Base-by-base conservation (phyloP, 2,888 invertebrate genomes). In the Emmelina monodactyla region DNA sequence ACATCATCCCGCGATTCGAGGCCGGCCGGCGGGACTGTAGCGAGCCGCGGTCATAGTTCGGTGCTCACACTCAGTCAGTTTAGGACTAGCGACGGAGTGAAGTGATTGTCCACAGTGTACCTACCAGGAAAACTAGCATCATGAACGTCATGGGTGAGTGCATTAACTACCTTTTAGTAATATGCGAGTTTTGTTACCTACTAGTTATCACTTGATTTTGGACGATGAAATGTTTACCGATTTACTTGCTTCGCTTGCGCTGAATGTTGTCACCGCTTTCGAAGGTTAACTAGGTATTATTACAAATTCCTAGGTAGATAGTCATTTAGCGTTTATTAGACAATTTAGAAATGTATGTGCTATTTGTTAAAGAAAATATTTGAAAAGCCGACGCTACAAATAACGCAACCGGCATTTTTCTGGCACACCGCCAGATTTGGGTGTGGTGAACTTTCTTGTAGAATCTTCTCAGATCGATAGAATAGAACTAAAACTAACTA, bases 101-200 rank as follows among this genome's bases (percentile, higher is more conserved):
- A 46, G 55, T 46, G 46, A 62, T 64, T 61, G 52, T 40, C 7
- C 29, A 38, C 33, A 37, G 36, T 46, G 43, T 41, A 39, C 35
- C 22, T 38, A 42, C 50, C 53, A 56, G 54, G 53, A 45, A 42
- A 49, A 55, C 34, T 54, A 69, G 47, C 62, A 78, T 78, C 76
- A 56, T 75, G 45, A 72, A 76, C 58, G 47, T 73, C 44, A 58
- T 78, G 58, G 78, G 78, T 78, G 46, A 73, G 76, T 68, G 40
- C 33, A 35, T 36, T n/a, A 37, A 37, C 31, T 25, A 41, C n/a
- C n/a, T n/a, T n/a, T n/a, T n/a, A n/a, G n/a, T n/a, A n/a, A n/a
- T n/a, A n/a, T n/a, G n/a, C n/a, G n/a, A n/a, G n/a, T n/a, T 40
- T 42, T 33, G 33, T 32, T 33, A 32, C 34, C 37, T 19, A 42